Conservation (phyloP, 2,797 vertebrate genomes). For the Pempheris klunzingeri region DNA sequence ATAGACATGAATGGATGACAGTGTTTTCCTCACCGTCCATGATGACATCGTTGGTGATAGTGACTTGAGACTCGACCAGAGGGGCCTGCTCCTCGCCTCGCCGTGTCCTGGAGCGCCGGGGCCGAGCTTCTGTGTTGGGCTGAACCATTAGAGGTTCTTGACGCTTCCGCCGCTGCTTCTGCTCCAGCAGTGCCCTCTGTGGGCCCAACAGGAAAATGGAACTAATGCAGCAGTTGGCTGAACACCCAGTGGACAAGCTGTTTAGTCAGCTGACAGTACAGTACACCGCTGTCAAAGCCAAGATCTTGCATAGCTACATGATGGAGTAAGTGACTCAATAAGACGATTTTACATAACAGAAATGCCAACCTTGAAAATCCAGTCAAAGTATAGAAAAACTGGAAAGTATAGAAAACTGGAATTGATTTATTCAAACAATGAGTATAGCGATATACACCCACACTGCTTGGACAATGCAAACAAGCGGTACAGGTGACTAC, state of each 20-base stretch:
- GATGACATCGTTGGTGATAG: slow-evolving; percentile 79
- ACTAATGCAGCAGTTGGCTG: no score
- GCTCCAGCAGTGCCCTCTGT: slow-evolving; percentile 93
- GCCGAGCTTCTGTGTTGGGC: slow-evolving; percentile 91
- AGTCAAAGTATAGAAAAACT: no score
- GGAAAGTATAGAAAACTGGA: not conserved
- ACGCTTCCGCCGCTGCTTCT: slow-evolving; percentile 93
- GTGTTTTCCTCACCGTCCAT: slow-evolving; percentile 87
- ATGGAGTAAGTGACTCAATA: not conserved
- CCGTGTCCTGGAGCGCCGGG: slow-evolving; percentile 84
- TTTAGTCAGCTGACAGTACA: not conserved
- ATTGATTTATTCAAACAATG: not conserved
- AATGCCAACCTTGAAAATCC: not conserved
- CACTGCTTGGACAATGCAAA: not conserved
- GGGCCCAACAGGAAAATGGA: not conserved
- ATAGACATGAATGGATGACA: not conserved
- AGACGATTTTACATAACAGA: not conserved
- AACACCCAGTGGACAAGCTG: not conserved
- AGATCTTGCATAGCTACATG: not conserved
- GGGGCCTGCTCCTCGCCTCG: slow-evolving; percentile 90
- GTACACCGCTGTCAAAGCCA: no score
- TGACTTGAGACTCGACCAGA: slow-evolving; percentile 86
- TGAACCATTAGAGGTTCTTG: slow-evolving; percentile 95
- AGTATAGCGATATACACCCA: not conserved
- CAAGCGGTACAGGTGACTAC: not conserved